Evolutionary conservation across 1,140 invertebrate species (phyloP), one percentile per base, ranked within the genome.

Genomic region (Steinernema khuongi): DNA sequence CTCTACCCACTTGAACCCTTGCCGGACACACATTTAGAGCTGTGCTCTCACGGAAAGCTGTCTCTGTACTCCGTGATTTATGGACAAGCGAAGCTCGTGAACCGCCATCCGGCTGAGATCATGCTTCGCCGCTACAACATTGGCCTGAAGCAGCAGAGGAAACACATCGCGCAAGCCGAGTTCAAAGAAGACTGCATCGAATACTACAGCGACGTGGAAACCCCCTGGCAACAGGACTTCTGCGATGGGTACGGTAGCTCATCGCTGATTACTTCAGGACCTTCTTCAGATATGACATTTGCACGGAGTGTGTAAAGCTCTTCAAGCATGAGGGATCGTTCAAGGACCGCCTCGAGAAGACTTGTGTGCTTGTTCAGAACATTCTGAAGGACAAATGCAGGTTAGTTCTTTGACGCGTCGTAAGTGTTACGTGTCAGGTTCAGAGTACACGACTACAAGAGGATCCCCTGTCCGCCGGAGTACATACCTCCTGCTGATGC

Each of bases 1-100:
- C 26, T 78, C 19, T 78, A 78, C 76, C 19, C 67, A 11, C 22
- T 43, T 14, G 77, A 78, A 32, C 74, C 73, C 11, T 36, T 78
- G 28, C 36, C 71, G 28, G 74, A 79, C 17, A 66, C 74, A 22
- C 29, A 19, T 17, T 30, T 79, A 32, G 19, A 26, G 18, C 60
- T 81, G 17, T 79, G 78, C 66, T 30, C 31, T n/a, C 78, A 79
- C 41, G 75, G 36, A 17, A 78, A 31, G n/a, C 17, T 67, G 43
- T 26, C 77, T 68, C 19, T 77, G 22, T 22, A 72, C 31, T 1
- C 18, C 32, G 31, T 26, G 4, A 60, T 60, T 26, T 14, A 4
- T 14, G 50, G 50, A 7, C 14, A 60, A 14, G 50, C 26, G 50
- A 60, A 60, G 26, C 19, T 60, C 7, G 50, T 60, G 11, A 7